Evolutionary conservation across 2,113 vertebrate genomes (phyloP).

Genomic region (Todiramphus chloris): DNA sequence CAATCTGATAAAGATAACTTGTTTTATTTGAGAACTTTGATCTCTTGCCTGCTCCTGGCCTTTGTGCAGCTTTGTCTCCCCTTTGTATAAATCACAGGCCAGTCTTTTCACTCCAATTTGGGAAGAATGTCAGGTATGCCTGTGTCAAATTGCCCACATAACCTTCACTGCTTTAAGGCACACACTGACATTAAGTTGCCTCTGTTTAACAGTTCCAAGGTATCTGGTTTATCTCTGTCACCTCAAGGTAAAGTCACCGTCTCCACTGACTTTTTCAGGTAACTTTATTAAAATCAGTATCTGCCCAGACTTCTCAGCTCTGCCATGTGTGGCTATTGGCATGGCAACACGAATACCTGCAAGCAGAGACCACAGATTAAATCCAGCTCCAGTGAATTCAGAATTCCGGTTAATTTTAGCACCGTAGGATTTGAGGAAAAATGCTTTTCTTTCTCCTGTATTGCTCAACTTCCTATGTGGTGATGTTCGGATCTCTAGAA

Average conservation of each 20-base stretch:
- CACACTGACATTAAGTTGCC: background rate
- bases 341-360: accelerated
- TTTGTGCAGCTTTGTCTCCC: slow-evolving; percentile 38
- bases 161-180: slow-evolving; percentile 3
- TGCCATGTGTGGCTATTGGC: background rate
- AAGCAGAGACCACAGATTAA: background rate
- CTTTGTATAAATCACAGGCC: slow-evolving; percentile 35
- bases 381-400: background rate
- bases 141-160: slow-evolving; percentile 29
- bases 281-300: background rate
- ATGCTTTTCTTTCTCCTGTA: background rate
- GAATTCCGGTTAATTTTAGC: background rate
- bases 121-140: slow-evolving; percentile 62
- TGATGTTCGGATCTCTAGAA: background rate
- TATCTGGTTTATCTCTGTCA: background rate
- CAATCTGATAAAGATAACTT: background rate
- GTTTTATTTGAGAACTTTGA: slow-evolving; percentile 21
- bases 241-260: background rate
- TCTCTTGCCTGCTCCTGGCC: slow-evolving; percentile 27
- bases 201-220: background rate
- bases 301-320: background rate
- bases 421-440: background rate
- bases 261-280: background rate
- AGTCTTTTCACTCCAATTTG: slow-evolving; percentile 33
- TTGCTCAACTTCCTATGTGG: background rate